phyloP scores from a whole-genome alignment of 30 jellyfish, hydroid and myxozoan species.

The Nemopilema nomurai region DNA sequence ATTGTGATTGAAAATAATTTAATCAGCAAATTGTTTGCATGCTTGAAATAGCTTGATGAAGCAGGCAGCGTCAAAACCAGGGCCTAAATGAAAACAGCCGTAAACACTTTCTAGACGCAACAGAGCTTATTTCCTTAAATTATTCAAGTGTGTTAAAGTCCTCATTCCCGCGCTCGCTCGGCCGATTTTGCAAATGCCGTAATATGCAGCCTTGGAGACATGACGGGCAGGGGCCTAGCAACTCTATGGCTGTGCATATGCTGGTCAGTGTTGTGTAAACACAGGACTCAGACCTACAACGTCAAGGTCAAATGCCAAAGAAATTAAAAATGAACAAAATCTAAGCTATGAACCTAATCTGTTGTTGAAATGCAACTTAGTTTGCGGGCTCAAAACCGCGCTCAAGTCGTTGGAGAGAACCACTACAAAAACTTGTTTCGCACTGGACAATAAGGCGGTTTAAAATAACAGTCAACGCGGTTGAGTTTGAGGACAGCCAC shows the following conservation, averaged over 20 bases:
- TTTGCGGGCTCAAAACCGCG: slow-evolving; percentile 63
- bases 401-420: slow-evolving; percentile 51
- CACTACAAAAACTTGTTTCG: slow-evolving; percentile 52
- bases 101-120: neutral
- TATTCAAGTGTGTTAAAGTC: neutral
- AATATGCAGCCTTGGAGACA: neutral
- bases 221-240: neutral
- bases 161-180: neutral
- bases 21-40: neutral
- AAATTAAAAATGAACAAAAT: slow-evolving; percentile 13
- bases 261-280: slow-evolving; percentile 8
- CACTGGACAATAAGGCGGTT: slow-evolving; percentile 57
- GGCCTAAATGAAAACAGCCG: neutral
- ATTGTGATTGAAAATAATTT: neutral
- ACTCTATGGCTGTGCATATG: neutral
- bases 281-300: slow-evolving; percentile 4
- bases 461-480: slow-evolving; percentile 48
- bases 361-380: slow-evolving; percentile 55
- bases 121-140: neutral
- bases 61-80: neutral
- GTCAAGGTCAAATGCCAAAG: slow-evolving; percentile 29
- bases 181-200: slow-evolving; percentile 5
- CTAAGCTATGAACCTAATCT: slow-evolving; percentile 44
- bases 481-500: slow-evolving; percentile 65
- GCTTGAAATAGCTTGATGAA: neutral